phyloP scores from a whole-genome alignment of 2,797 vertebrate genomes.

The Acanthurus leucopareius region DNA sequence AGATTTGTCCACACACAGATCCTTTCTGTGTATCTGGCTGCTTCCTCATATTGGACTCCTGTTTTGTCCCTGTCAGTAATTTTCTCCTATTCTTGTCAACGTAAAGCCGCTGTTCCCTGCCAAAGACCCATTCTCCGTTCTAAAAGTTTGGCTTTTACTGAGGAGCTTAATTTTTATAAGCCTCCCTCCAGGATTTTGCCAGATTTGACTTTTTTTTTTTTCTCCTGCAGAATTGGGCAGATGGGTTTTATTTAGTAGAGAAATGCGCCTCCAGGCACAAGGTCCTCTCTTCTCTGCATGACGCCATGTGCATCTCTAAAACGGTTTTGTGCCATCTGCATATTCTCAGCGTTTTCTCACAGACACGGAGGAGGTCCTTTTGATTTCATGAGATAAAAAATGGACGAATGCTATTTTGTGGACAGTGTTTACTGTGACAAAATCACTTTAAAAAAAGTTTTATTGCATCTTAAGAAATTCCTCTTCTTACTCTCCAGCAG shows the following conservation, averaged over 20 bases:
- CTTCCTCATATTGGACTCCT: conserved; percentile 8
- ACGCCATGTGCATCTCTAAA: conserved; percentile 43
- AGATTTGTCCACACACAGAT: conserved; percentile 1
- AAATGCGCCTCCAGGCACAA: conserved; percentile 43
- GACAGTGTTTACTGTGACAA: neutral
- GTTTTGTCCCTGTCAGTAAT: conserved; percentile 21
- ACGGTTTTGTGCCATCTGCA: conserved; percentile 39
- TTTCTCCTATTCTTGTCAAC: conserved; percentile 33
- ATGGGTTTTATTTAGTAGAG: conserved; percentile 56
- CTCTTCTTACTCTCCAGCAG: neutral
- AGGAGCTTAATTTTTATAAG: conserved; percentile 50
- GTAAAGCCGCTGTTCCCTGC: conserved; percentile 28
- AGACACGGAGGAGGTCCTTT: conserved; percentile 18
- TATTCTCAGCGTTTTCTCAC: conserved; percentile 31
- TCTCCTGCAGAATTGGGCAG: conserved; percentile 38
- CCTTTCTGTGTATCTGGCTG: neutral
- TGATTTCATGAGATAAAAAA: conserved; percentile 19
- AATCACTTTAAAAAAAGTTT: neutral
- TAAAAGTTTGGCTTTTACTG: conserved; percentile 41
- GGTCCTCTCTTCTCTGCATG: conserved; percentile 32
- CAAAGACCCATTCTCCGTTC: conserved; percentile 18
- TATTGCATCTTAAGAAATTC: neutral
- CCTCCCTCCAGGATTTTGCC: conserved; percentile 44
- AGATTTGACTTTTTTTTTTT: conserved; percentile 51
- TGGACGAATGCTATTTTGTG: conserved; percentile 4